These are phyloP conservation scores for Helicorthomorpha holstii DNA, from an alignment of 1,140 invertebrate species.

Conservation along the genomic window DNA sequence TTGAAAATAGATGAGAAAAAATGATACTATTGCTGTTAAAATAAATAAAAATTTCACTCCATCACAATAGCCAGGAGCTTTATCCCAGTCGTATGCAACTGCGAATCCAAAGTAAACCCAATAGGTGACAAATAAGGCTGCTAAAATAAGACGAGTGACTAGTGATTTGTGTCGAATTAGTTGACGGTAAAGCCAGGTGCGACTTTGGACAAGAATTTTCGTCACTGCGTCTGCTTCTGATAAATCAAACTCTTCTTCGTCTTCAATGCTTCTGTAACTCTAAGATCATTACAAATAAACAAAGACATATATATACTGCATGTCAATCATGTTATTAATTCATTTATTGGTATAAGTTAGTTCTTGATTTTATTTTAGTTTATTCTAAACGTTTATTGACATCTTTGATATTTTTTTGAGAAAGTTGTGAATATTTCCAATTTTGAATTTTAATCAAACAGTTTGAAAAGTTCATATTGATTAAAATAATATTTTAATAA, in stretches of 20 bases:
- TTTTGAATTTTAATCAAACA: too few species aligned
- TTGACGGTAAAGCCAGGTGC: background rate
- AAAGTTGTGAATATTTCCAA: too few species aligned
- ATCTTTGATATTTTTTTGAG: too few species aligned
- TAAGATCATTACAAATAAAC: too few species aligned
- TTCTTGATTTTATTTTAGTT: too few species aligned
- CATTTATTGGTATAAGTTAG: too few species aligned
- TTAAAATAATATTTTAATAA: too few species aligned
- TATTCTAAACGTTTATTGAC: too few species aligned
- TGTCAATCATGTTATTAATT: too few species aligned
- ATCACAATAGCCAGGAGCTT: conserved; percentile 34
- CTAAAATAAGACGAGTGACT: background rate
- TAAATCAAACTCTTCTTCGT: background rate
- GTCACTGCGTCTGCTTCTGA: background rate
- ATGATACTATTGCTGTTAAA: conserved; percentile 40
- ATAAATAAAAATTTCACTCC: conserved; percentile 57
- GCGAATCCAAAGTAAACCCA: conserved; percentile 17
- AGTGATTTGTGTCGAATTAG: background rate
- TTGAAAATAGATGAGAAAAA: conserved; percentile 42
- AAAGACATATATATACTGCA: too few species aligned
- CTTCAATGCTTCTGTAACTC: too few species aligned
- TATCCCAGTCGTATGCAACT: conserved; percentile 10
- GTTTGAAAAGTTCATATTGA: too few species aligned
- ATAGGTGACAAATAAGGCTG: conserved; percentile 8
- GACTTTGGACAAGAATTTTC: background rate